Evolutionary conservation across 2,888 invertebrate species (phyloP), one percentile per base, ranked within the genome.

Genomic region (Steinernema hermaphroditum): DNA sequence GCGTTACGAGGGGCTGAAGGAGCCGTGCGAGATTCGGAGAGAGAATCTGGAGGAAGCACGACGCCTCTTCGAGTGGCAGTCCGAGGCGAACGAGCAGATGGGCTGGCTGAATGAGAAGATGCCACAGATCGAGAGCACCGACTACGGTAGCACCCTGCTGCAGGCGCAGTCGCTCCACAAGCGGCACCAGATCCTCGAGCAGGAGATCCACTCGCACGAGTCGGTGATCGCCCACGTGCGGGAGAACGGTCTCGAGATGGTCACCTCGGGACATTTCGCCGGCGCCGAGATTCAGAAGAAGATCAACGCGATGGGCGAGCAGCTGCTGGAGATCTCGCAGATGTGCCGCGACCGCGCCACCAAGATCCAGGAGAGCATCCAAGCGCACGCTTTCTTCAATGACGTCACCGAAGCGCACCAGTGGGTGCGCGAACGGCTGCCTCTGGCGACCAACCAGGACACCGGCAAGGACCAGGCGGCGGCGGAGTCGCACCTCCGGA

Each of bases 31-130:
- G 87, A 94, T 93, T 77, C 90, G 94, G 0, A 90, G 93, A 46
- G 96, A 96, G 84, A 94, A 95, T 87, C 89, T 98, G 44, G 93
- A 94, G 85, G 96, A 96, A 78, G 93, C 96, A 0, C 91, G 92
- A 1, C 89, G 92, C 62, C 88, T 96, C 77, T 94, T 95, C 86
- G 92, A 94, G 85, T 95, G 95, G 89, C 90, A 92, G 62, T 90
- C 94, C 29, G 96, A 96, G 86, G 92, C 94, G 0, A 93, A 94
- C 75, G 96, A 96, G 86, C 96, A 96, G 87, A 86, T 94, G 71
- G 91, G 92, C 79, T 97, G 96, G 96, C 88, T 96, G 83, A 90
- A 92, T 27, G 96, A 96, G 86, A 94, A 94, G 89, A 92, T 93
- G 89, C 90, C 92, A 0, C 86, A 93, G 29, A 94, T 96, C 0